These are phyloP conservation scores for Arizona elegans DNA, from an alignment of 2,113 vertebrate genomes.

Conservation along the genomic window DNA sequence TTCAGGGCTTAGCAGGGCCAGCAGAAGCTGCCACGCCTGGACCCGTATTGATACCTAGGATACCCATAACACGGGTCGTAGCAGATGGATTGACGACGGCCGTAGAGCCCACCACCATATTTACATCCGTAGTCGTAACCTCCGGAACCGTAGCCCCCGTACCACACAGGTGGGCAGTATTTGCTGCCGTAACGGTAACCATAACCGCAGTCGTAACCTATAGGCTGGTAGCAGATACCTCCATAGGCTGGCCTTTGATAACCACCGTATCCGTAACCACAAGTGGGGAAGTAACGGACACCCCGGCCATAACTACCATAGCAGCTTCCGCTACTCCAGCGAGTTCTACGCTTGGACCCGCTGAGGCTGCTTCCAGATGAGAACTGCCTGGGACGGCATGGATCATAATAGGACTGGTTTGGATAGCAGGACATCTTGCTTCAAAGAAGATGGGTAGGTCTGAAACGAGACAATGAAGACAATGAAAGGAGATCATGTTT, in stretches of 20 bases:
- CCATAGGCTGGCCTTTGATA: not conserved
- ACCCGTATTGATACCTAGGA: not conserved
- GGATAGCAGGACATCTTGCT: not conserved
- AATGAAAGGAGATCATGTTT: not conserved
- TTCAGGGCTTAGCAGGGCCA: not conserved
- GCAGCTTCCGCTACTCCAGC: not conserved
- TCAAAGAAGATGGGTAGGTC: not conserved
- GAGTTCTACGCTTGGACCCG: fast-evolving
- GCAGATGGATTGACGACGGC: not conserved
- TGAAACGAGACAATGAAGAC: not conserved
- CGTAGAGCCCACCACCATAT: not conserved
- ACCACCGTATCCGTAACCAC: not conserved
- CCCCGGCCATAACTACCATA: not conserved
- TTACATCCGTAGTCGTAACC: not conserved
- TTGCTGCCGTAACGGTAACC: not conserved
- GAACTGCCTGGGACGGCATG: not conserved
- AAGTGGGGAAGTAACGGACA: not conserved
- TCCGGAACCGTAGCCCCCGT: not conserved
- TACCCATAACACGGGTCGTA: not conserved
- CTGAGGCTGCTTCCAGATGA: not conserved
- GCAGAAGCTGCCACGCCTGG: not conserved
- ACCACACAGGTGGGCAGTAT: not conserved
- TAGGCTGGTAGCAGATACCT: not conserved
- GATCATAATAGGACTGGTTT: not conserved
- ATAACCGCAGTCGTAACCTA: too few relatives aligned